phyloP scores from a whole-genome alignment of 2,888 invertebrate species.

The Acanthoscelides obtectus region DNA sequence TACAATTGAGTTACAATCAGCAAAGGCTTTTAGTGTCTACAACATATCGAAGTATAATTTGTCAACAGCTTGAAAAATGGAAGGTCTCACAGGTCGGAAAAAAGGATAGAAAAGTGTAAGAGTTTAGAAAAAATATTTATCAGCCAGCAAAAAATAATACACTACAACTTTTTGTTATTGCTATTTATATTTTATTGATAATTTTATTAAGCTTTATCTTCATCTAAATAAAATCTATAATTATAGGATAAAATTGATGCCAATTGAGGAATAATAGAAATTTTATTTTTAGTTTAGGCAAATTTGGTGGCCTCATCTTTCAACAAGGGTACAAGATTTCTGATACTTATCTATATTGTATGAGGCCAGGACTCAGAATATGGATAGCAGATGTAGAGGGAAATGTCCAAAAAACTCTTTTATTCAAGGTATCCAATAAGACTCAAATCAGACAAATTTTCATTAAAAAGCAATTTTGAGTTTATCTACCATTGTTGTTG shows the following conservation, averaged over 20 bases:
- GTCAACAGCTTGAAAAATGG: slow-evolving; percentile 63
- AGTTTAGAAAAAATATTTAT: slow-evolving; percentile 9
- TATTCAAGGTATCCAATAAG: slow-evolving; percentile 78
- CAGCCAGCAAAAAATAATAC: no score
- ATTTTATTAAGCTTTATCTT: no score
- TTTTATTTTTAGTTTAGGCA: slow-evolving; percentile 50
- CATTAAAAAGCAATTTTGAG: no score
- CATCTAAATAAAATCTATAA: no score
- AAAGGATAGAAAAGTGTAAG: slow-evolving; percentile 78
- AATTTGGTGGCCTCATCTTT: slow-evolving; percentile 59
- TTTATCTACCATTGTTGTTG: no score
- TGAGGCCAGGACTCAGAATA: slow-evolving; percentile 76
- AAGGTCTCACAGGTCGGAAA: slow-evolving; percentile 76
- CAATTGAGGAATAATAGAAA: no score
- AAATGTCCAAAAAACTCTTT: slow-evolving; percentile 75
- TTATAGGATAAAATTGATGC: no score
- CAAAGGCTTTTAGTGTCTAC: slow-evolving; percentile 75
- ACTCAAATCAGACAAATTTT: background rate
- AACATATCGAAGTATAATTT: slow-evolving; percentile 75
- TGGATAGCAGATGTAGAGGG: slow-evolving; percentile 78
- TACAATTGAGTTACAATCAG: slow-evolving; percentile 76
- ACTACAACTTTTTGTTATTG: no score
- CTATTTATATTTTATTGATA: no score
- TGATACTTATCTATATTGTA: slow-evolving; percentile 62
- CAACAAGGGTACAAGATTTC: slow-evolving; percentile 52